Evolutionary conservation across 30 jellyfish, hydroid and myxozoan species (phyloP), one percentile per base, ranked within the genome.

Genomic region (Rhopilema esculentum): DNA sequence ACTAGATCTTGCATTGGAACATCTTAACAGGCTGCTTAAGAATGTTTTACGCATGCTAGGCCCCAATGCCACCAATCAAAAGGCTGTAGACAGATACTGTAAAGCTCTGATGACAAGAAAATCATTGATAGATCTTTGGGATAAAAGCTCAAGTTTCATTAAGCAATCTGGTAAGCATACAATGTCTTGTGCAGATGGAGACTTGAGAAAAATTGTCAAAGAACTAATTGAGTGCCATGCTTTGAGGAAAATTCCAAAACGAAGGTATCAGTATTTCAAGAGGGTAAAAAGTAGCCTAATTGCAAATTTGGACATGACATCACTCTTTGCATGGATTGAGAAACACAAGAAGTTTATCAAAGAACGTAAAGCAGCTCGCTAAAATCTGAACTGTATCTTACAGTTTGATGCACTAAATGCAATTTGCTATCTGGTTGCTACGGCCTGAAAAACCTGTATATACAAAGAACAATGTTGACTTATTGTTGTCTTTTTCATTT

Each of bases 1-100:
- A 48, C 79, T 83, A n/a, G 92, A 83, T 76, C 86, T 83, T 25
- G 30, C 83, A 30, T 20, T 26, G 22, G 92, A 83, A 48, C 92
- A 66, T 22, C 27, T 15, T 22, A 65, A 29, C 28, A 65, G 88
- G 26, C 31, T 63, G 22, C n/a, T 63, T 20, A 64, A 81, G 48
- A 19, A 24, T 19, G n/a, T 30, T 16, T 15, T 63, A 25, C 68
- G 29, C 40, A 81, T 18, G 86, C 28, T 63, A 15, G 72, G 72
- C 21, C 70, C 72, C 70, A 40, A 66, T 22, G 72, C 70, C n/a
- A 25, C 88, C 70, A 81, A 67, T 30, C 52, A 17, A 18, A 29
- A 16, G 22, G 40, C 71, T 9, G 40, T 57, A 18, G 88, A 64
- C 23, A 23, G 91, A 21, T 81, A 29, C 53, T 29, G 71, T 24